These are phyloP conservation scores for Luperina nickerlii DNA, from an alignment of 2,888 invertebrate genomes.

Conservation along the genomic window DNA sequence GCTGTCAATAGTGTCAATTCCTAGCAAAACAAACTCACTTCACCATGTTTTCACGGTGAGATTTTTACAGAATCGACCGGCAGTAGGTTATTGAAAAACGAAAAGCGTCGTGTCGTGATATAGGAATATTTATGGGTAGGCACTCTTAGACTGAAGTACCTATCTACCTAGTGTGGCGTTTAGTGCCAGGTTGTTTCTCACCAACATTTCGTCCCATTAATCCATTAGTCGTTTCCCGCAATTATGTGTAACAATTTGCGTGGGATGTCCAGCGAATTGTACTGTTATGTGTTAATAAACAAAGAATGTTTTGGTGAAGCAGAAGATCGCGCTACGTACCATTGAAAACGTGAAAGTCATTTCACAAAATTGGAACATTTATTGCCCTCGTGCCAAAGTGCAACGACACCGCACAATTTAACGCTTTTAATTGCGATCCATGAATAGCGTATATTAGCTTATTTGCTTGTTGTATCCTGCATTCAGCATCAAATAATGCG, in stretches of 20 bases:
- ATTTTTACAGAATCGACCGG: no score
- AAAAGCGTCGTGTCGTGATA: background rate
- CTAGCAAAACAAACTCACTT: no score
- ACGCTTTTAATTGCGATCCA: constrained; percentile 10
- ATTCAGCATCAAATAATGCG: constrained; percentile 39
- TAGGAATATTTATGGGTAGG: background rate
- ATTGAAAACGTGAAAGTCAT: constrained; percentile 47
- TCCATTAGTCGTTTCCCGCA: constrained; percentile 50
- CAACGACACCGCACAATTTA: constrained; percentile 44
- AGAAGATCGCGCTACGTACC: constrained; percentile 13
- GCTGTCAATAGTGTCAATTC: no score
- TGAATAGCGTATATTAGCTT: constrained; percentile 46
- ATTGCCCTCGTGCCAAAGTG: constrained; percentile 45
- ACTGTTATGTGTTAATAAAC: background rate
- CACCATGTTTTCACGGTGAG: no score
- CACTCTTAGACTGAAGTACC: background rate
- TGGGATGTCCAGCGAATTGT: constrained; percentile 29
- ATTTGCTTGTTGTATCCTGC: constrained; percentile 43
- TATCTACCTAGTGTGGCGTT: background rate
- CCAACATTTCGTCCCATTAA: constrained; percentile 33
- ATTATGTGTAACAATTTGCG: constrained; percentile 44
- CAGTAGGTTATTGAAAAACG: background rate
- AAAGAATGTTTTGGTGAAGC: constrained; percentile 1
- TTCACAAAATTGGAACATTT: constrained; percentile 37
- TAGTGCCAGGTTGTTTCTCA: constrained; percentile 18